A percentile compares a stretch with the other conserved stretches of the same genome.
Conservation (phyloP, 1,140 invertebrate genomes). For the Cherax quadricarinatus region DNA sequence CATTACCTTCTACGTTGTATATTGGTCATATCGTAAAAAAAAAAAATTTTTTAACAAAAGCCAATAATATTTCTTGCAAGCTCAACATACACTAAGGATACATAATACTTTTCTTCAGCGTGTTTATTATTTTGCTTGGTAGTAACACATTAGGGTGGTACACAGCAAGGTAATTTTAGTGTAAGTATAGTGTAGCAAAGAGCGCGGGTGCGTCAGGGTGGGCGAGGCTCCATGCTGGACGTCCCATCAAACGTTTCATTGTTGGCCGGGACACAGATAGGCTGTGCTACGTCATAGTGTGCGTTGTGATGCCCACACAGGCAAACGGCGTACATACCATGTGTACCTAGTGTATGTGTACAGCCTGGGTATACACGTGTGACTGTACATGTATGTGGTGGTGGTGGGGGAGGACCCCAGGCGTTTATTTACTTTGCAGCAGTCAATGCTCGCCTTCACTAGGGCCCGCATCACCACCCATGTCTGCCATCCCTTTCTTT, state of each 20-base stretch:
- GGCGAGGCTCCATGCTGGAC: neutral
- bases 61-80: too few relatives aligned
- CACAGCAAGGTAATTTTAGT: too few relatives aligned
- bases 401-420: constrained; percentile 27
- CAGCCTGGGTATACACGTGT: neutral
- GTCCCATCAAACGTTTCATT: constrained; percentile 8
- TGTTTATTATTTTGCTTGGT: too few relatives aligned
- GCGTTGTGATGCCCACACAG: neutral
- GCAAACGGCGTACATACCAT: constrained; percentile 1
- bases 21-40: too few relatives aligned
- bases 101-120: too few relatives aligned
- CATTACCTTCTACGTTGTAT: too few relatives aligned
- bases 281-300: constrained; percentile 15
- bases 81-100: too few relatives aligned
- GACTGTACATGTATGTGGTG: constrained; percentile 44
- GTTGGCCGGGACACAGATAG: neutral
- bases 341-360: constrained; percentile 6
- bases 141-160: too few relatives aligned
- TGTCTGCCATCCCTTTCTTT: neutral
- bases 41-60: too few relatives aligned
- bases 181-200: neutral
- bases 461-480: constrained; percentile 14
- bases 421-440: constrained; percentile 61
- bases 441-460: constrained; percentile 54
- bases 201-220: neutral